Base-by-base conservation (phyloP, 37 sponge, comb jelly and placozoan genomes). In the Chondrilla cf. caribensis region DNA sequence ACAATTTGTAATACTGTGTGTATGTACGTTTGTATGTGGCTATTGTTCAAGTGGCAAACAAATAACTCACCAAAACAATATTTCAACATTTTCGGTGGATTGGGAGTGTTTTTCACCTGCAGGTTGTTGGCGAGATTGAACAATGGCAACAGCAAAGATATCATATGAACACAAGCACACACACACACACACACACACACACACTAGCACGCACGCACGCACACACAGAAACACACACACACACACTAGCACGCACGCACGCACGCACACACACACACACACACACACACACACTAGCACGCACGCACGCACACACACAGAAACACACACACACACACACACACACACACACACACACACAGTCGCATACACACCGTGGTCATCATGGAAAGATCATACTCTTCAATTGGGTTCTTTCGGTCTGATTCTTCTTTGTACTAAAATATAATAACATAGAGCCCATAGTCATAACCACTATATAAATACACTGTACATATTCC, bases 31-130 rank as follows among this genome's bases (percentile, higher is more conserved):
- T 47, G 51, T 47, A 11, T 47, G 51, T 47, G n/a, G n/a, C n/a
- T n/a, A n/a, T n/a, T n/a, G 51, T 47, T 6, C 51, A 47, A 5
- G 25, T 62, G 64, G 5, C 15, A 62, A 62, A 62, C 29, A 28
- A n/a, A 28, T 62, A n/a, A 62, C 76, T 43, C 2, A 73, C 76
- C 76, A 42, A 73, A 73, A 39, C 76, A 73, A 43, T 25, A 73
- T 38, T 73, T 73, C 76, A 73, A 3, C 76, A 73, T 73, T 38
- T 73, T 73, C 38, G 76, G 76, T 22, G 76, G 76, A 21, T 73
- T 73, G 15, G 41, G 76, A 3, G 76, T 36, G 43, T 73, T 73
- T 24, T 37, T 4, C 41, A 73, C 76, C 76, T 73, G 21, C 2
- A 43, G 76, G 40, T 39, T 19, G 6, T 6, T 3, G 36, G 4